These are phyloP conservation scores for Acropternis orthonyx DNA, from an alignment of 2,797 vertebrate genomes.

Conservation along the genomic window DNA sequence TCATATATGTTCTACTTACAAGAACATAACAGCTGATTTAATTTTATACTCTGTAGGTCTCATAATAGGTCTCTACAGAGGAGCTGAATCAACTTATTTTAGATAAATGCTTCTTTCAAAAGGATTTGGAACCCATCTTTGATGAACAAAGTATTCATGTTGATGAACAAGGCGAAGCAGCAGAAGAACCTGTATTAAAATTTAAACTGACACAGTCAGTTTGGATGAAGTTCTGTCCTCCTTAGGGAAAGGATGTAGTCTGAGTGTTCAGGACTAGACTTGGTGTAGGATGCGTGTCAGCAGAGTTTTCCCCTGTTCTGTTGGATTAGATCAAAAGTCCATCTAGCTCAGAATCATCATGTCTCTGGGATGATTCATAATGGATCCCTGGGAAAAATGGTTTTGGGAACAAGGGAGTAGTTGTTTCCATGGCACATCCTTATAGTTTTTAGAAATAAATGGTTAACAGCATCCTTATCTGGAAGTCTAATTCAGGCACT, in stretches of 20 bases:
- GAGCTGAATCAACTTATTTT: not conserved
- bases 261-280: not conserved
- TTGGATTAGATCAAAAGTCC: not conserved
- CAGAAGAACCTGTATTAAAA: not conserved
- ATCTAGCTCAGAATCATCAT: not conserved
- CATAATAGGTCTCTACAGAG: not conserved
- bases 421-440: not conserved
- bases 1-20: not conserved
- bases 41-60: not conserved
- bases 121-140: not conserved
- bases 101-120: not conserved
- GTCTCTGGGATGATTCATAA: not conserved
- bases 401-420: not conserved
- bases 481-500: not conserved
- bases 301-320: not conserved
- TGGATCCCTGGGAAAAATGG: not conserved
- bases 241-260: not conserved
- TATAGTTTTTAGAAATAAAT: not conserved
- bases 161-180: not conserved
- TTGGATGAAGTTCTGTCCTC: not conserved
- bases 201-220: not conserved
- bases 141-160: not conserved
- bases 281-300: not conserved
- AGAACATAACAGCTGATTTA: not conserved
- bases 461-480: not conserved